Conservation (phyloP, 1,140 invertebrate species). For the Uloborus diversus region DNA sequence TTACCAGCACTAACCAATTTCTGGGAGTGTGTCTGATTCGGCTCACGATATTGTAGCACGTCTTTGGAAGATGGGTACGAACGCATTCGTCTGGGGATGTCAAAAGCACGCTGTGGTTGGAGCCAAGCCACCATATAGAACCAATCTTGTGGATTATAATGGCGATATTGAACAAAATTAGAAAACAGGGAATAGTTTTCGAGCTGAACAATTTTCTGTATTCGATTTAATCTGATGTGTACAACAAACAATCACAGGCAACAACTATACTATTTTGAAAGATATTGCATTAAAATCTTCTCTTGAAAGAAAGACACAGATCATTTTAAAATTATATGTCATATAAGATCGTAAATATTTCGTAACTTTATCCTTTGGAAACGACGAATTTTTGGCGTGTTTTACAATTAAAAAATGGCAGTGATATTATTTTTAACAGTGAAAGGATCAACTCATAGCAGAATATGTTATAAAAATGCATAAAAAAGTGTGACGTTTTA, state of each 20-base stretch:
- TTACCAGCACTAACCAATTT: neutral
- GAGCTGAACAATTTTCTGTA: neutral
- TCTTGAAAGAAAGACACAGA: neutral
- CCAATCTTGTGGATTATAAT: neutral
- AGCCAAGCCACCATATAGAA: slow-evolving; percentile 1
- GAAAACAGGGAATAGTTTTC: neutral
- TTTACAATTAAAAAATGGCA: no score
- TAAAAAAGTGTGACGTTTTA: no score
- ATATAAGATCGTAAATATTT: no score
- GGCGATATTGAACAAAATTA: neutral
- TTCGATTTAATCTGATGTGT: neutral
- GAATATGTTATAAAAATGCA: no score
- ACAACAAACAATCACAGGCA: neutral
- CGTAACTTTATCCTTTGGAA: no score
- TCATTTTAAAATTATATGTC: no score
- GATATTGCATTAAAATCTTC: neutral
- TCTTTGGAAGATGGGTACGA: neutral
- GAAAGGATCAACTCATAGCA: no score
- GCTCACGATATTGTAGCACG: neutral
- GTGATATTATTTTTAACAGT: no score
- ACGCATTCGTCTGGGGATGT: slow-evolving; percentile 1
- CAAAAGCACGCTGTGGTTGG: neutral
- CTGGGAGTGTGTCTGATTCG: neutral
- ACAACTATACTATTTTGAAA: neutral
- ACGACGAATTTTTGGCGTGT: no score